phyloP scores from a whole-genome alignment of 37 sponge, comb jelly and placozoan species.

The Aphrocallistes beatrix region DNA sequence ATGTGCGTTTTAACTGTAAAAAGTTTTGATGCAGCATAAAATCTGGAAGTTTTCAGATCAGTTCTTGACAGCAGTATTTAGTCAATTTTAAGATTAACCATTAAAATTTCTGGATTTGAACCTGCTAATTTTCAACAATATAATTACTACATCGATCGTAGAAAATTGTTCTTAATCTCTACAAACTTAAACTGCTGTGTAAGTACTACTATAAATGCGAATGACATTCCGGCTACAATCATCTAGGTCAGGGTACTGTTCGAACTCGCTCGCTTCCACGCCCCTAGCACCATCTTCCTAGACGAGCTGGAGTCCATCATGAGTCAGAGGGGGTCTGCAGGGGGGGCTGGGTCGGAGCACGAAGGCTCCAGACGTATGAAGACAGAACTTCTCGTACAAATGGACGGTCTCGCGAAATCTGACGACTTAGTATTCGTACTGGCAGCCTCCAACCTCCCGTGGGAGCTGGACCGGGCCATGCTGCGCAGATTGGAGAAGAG shows the following conservation, averaged over 20 bases:
- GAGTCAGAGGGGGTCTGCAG: slow-evolving; percentile 71
- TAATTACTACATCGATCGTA: no score
- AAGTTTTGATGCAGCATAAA: no score
- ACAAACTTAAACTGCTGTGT: no score
- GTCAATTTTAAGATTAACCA: no score
- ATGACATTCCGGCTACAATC: neutral
- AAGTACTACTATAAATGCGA: neutral
- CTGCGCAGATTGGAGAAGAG: slow-evolving; percentile 92
- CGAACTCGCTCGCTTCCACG: slow-evolving; percentile 95
- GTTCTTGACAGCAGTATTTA: no score
- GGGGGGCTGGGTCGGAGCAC: slow-evolving; percentile 73
- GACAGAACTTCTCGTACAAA: slow-evolving; percentile 92
- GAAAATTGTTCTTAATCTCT: no score
- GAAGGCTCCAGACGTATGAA: slow-evolving; percentile 93
- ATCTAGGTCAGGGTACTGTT: slow-evolving; percentile 60
- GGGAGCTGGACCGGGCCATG: slow-evolving; percentile 98
- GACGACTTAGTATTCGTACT: slow-evolving; percentile 83
- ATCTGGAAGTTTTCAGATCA: no score
- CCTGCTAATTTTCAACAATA: no score
- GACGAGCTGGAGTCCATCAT: slow-evolving; percentile 97
- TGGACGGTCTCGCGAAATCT: slow-evolving; percentile 93
- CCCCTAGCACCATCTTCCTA: slow-evolving; percentile 95
- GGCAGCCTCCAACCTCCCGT: slow-evolving; percentile 93
- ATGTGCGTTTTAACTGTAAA: no score
- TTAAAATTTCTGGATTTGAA: no score